Conservation (phyloP, 2,113 vertebrate genomes). For the Periophthalmus modestus region DNA sequence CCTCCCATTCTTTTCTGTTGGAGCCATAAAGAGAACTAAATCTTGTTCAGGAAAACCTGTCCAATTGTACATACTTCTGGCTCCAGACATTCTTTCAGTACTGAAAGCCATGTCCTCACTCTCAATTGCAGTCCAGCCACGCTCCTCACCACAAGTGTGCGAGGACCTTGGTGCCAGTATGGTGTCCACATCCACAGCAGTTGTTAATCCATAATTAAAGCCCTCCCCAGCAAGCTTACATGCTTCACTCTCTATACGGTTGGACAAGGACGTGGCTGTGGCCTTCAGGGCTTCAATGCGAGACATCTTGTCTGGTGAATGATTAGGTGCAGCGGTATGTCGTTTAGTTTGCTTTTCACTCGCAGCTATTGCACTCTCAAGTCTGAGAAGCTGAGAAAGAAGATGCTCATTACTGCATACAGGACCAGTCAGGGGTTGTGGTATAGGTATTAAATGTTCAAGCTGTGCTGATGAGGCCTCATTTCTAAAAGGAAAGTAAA, state of each 20-base stretch:
- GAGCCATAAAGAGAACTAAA: constrained; percentile 81
- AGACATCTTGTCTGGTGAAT: constrained; percentile 79
- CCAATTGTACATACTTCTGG: constrained; percentile 78
- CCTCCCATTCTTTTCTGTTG: constrained; percentile 74
- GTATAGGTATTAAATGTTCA: constrained; percentile 70
- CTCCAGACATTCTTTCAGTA: constrained; percentile 81
- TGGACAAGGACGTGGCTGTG: constrained; percentile 91
- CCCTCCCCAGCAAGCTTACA: constrained; percentile 85
- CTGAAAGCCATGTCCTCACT: constrained; percentile 72
- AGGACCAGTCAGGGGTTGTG: constrained; percentile 29
- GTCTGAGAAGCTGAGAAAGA: constrained; percentile 80
- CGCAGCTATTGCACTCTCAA: constrained; percentile 70
- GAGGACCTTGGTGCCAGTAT: constrained; percentile 38
- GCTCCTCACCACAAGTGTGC: constrained; percentile 59
- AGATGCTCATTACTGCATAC: constrained; percentile 66
- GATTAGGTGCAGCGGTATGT: constrained; percentile 55
- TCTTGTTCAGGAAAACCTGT: constrained; percentile 81
- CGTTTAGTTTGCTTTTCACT: constrained; percentile 50
- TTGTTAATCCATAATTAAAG: constrained; percentile 77
- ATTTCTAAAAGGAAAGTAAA: constrained; percentile 68
- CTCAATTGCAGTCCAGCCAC: constrained; percentile 70
- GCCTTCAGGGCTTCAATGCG: constrained; percentile 91
- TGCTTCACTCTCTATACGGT: constrained; percentile 90
- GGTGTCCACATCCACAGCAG: constrained; percentile 65
- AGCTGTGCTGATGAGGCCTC: constrained; percentile 78